phyloP scores from a whole-genome alignment of 2,113 vertebrate species.

The Steatornis caripensis region DNA sequence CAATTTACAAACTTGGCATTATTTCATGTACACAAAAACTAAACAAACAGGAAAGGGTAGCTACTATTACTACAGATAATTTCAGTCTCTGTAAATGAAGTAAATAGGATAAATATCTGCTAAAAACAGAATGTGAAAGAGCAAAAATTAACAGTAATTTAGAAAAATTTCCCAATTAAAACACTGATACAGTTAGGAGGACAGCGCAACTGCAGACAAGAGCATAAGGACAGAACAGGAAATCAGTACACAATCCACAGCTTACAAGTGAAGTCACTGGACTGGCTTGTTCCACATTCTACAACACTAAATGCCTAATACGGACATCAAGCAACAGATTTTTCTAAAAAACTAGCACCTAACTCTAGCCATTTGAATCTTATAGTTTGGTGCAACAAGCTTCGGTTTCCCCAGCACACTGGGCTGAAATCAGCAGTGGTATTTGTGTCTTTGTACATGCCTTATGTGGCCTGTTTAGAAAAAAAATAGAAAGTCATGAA shows the following conservation, averaged over 20 bases:
- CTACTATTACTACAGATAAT: neutral
- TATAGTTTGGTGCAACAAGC: neutral
- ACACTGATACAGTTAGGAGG: neutral
- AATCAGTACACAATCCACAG: neutral
- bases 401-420: neutral
- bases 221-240: neutral
- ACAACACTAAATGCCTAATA: neutral
- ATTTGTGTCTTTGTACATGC: neutral
- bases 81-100: neutral
- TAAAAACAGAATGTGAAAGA: neutral
- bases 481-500: fast-evolving
- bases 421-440: neutral
- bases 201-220: neutral
- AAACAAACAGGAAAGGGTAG: neutral
- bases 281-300: neutral
- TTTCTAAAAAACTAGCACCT: neutral
- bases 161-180: neutral
- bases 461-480: neutral
- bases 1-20: neutral
- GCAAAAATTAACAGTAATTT: neutral
- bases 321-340: neutral
- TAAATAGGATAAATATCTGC: neutral
- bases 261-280: neutral
- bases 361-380: neutral
- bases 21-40: neutral